Percentiles rank a stretch among this genome's conserved stretches.
phyloP scores from a whole-genome alignment of 2,113 vertebrate species.

The Columba livia region DNA sequence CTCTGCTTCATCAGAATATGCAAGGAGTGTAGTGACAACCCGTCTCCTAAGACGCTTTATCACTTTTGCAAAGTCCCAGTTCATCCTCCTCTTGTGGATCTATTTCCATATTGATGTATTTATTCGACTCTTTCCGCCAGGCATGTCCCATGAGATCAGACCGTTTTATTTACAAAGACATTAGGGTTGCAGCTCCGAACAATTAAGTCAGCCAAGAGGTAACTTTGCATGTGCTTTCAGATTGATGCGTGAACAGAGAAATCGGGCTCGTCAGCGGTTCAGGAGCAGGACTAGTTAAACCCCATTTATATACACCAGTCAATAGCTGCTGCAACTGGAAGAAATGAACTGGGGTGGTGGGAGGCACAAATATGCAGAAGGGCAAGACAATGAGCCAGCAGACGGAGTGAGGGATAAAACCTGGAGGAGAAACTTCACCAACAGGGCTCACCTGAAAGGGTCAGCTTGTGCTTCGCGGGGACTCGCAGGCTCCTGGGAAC shows the following conservation, averaged over 20 bases:
- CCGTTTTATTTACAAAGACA: conserved; percentile 67
- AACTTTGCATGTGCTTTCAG: conserved; percentile 22
- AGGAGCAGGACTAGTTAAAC: background rate
- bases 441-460: background rate
- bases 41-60: conserved; percentile 55
- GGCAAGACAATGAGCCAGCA: background rate
- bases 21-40: conserved; percentile 11
- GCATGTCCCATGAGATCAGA: conserved; percentile 47
- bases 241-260: conserved; percentile 22
- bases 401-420: background rate
- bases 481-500: background rate
- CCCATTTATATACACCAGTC: background rate
- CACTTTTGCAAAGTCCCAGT: conserved; percentile 61
- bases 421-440: background rate
- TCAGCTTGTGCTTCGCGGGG: background rate
- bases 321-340: conserved; percentile 8
- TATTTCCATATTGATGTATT: conserved; percentile 75
- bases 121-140: conserved; percentile 33
- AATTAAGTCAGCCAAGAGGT: conserved; percentile 22
- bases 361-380: background rate
- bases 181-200: conserved; percentile 13
- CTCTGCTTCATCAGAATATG: conserved; percentile 40
- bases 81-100: conserved; percentile 7
- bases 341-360: background rate
- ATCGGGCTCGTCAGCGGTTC: background rate